phyloP scores from a whole-genome alignment of 2,888 invertebrate genomes.

The Cosmorhoe ocellata region DNA sequence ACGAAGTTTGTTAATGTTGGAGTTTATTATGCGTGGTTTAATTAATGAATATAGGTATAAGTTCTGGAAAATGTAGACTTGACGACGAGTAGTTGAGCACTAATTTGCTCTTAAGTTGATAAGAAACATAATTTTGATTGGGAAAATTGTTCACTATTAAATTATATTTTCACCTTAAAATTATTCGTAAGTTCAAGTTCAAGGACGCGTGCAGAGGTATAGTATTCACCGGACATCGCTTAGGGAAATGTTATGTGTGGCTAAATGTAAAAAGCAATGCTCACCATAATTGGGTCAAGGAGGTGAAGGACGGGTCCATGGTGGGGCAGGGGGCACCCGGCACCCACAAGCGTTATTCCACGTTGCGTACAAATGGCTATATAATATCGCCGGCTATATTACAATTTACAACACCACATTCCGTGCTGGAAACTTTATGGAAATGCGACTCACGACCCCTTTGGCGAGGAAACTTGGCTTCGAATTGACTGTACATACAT shows the following conservation, averaged over 20 bases:
- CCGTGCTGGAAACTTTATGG: constrained; percentile 68
- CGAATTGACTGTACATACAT: constrained; percentile 47
- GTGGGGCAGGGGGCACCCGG: constrained; percentile 46
- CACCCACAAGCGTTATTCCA: constrained; percentile 53
- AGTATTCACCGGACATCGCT: constrained; percentile 20
- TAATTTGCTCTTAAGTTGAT: neutral
- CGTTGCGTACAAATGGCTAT: constrained; percentile 68
- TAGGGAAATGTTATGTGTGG: constrained; percentile 24
- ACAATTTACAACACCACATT: constrained; percentile 72
- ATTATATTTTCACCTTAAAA: neutral
- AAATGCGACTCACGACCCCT: constrained; percentile 66
- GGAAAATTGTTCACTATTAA: too few relatives aligned
- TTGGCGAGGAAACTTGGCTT: constrained; percentile 71
- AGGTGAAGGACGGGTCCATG: constrained; percentile 62
- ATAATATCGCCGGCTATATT: constrained; percentile 69
- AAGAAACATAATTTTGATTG: too few relatives aligned
- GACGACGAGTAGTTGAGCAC: constrained; percentile 5
- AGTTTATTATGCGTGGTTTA: constrained; percentile 6
- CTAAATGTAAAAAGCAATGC: constrained; percentile 42
- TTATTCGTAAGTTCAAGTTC: constrained; percentile 25
- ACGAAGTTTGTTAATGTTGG: constrained; percentile 20
- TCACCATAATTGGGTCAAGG: constrained; percentile 70
- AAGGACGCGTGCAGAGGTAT: constrained; percentile 4
- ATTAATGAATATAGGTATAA: neutral
- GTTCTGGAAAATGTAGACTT: constrained; percentile 1